These are phyloP conservation scores for Triplophysa siluroides DNA, from an alignment of 2,113 vertebrate species.

Conservation along the genomic window DNA sequence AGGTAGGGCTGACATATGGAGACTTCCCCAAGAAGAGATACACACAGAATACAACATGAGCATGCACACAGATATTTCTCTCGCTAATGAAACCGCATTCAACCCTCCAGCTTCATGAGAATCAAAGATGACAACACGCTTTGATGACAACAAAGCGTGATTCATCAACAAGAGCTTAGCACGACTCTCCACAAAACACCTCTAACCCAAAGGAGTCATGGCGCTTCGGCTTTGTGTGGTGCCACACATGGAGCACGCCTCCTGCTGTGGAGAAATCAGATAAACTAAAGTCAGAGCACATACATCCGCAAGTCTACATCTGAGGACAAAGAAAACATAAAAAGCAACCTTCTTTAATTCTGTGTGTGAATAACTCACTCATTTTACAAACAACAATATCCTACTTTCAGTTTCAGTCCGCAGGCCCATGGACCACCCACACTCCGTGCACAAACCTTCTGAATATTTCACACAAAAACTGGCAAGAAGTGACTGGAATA, in stretches of 20 bases:
- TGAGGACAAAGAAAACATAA: background rate
- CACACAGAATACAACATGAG: background rate
- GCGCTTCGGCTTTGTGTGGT: background rate
- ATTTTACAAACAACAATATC: background rate
- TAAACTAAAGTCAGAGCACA: slow-evolving; percentile 16
- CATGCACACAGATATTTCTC: background rate
- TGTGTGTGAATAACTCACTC: background rate
- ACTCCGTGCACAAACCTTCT: background rate
- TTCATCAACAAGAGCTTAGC: slow-evolving; percentile 26
- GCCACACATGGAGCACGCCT: background rate
- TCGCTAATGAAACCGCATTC: slow-evolving; percentile 15
- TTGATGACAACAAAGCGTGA: slow-evolving; percentile 24
- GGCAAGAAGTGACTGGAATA: background rate
- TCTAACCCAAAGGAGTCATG: slow-evolving; percentile 3
- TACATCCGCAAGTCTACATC: background rate
- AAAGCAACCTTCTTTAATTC: background rate
- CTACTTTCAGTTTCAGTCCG: background rate
- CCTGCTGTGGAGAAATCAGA: slow-evolving; percentile 3
- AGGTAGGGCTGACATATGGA: slow-evolving; percentile 18
- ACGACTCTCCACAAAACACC: slow-evolving; percentile 16
- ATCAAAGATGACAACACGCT: slow-evolving; percentile 18
- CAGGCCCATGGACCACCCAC: background rate
- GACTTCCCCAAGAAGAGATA: slow-evolving; percentile 10
- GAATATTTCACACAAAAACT: background rate
- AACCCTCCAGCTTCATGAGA: slow-evolving; percentile 22